Evolutionary conservation across 2,888 invertebrate species (phyloP), one percentile per base, ranked within the genome.

Genomic region (Calephelis perditalis): DNA sequence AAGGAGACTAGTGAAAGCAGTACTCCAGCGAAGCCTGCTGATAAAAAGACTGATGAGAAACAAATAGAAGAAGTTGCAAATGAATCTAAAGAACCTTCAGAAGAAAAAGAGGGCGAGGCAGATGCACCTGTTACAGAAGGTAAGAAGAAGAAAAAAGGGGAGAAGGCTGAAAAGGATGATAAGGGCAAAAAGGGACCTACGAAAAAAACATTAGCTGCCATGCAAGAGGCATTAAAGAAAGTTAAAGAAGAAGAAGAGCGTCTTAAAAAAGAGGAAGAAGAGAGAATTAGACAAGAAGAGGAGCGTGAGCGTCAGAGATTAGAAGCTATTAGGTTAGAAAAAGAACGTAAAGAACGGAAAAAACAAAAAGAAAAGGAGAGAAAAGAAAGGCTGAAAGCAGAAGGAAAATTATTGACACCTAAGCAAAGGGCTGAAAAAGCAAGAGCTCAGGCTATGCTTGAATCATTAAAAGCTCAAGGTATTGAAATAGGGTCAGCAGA

Each of bases 381-480:
- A 58, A 97, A 97, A 82, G 97, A 97, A 74, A 92, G 97, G 75
- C 91, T 98, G 70, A 99, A 99, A 82, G 97, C 96, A n/a, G 99
- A 99, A 86, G 99, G 99, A 3, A 99, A 98, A 84, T 91, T 98
- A 44, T 85, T 99, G 63, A 98, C 98, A 3, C 94, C 96, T 0
- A 98, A 98, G 81, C 98, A 99, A 79, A 98, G 97, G 79, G 96
- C 96, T 68, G 97, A 97, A 71, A 94, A 95, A 66, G 96, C 96
- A 0, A 92, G 98, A 68, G 97, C 97, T 7, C 96, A 97, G 80
- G 96, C 96, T 62, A 93, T 98, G 92, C 86, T 99, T 65, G 97
- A 98, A 59, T 95, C 96, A 2, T 88, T 98, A 49, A 97, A 96
- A 82, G 97, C 96, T 8, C 96, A 97, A 84, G 98, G 98, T 63